These are phyloP conservation scores for Ophion ventricosus DNA, from an alignment of 2,888 invertebrate genomes.

Conservation along the genomic window DNA sequence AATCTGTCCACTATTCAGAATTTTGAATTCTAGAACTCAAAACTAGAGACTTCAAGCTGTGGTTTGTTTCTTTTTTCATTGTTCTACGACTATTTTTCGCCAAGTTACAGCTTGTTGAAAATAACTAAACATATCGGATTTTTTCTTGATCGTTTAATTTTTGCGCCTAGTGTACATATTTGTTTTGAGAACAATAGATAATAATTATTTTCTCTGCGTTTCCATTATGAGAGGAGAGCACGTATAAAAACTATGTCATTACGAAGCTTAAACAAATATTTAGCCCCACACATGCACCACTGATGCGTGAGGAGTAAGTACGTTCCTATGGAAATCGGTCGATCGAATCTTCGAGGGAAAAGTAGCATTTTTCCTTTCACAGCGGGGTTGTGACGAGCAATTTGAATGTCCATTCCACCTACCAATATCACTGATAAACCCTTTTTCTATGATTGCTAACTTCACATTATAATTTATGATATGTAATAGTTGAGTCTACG, in stretches of 20 bases:
- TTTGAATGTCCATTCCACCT: conserved; percentile 38
- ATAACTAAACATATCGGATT: too few relatives aligned
- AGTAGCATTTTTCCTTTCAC: not conserved
- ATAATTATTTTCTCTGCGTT: too few relatives aligned
- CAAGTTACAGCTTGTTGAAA: too few relatives aligned
- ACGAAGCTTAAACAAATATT: not conserved
- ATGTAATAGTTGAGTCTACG: not conserved
- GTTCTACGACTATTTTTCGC: too few relatives aligned
- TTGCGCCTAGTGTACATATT: too few relatives aligned
- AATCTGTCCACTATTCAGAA: too few relatives aligned
- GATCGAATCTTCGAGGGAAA: not conserved
- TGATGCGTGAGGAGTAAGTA: not conserved
- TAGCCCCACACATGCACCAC: not conserved
- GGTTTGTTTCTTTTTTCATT: too few relatives aligned
- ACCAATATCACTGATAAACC: conserved; percentile 13
- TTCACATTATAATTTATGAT: not conserved
- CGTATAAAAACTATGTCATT: not conserved
- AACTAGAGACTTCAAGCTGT: too few relatives aligned
- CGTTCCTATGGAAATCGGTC: not conserved
- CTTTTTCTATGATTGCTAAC: conserved; percentile 5
- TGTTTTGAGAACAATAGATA: too few relatives aligned
- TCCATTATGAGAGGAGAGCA: too few relatives aligned
- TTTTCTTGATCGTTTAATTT: too few relatives aligned
- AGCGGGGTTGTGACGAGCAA: conserved; percentile 27
- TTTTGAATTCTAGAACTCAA: too few relatives aligned